Base-by-base conservation (phyloP, 2,113 vertebrate genomes). In the Catagonus wagneri region DNA sequence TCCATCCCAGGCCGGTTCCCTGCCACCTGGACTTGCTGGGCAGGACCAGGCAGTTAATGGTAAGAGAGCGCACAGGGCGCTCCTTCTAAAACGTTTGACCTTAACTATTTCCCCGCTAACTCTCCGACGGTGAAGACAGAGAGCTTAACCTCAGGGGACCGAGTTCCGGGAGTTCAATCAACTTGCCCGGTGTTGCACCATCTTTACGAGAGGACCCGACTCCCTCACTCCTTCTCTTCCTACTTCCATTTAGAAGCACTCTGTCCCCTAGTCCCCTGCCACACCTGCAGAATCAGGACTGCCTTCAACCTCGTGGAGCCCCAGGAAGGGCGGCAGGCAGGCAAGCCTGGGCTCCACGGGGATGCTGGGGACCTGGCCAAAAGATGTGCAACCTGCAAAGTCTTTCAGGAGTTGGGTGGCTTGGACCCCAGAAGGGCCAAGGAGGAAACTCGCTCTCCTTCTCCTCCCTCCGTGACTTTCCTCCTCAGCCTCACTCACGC, bases 201-300 rank as follows among this genome's bases (percentile, higher is more conserved):
- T 63, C 68, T 78, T 16, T 12, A 4, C 3, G 6, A 34, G 32
- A 32, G 14, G 29, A 15, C 27, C 3, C 5, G 17, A 0, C 1
- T 12, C 20, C n/a, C 76, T 50, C 34, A 4, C 1, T 23, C 44
- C 56, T 22, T 22, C 34, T 17, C 56, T 75, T 66, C 25, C n/a
- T 44, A 10, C 14, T 36, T 13, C 54, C 36, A 7, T 25, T 36
- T 75, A 29, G 56, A 65, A 69, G 36, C 16, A 22, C 19, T 17
- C 15, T 22, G 3, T n/a, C 25, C 44, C 61, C 34, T 0, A 2
- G 12, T 7, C 7, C 58, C 58, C 36, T 17, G 1, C 23, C 3
- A 27, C 39, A 14, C 56, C 68, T 79, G 61, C 71, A 56, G 27
- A 60, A 23, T 1, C 6, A 12, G 39, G 71, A 15, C 81, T 12